These are phyloP conservation scores for Spheniscus mendiculus DNA, from an alignment of 2,113 vertebrate genomes.

Conservation along the genomic window DNA sequence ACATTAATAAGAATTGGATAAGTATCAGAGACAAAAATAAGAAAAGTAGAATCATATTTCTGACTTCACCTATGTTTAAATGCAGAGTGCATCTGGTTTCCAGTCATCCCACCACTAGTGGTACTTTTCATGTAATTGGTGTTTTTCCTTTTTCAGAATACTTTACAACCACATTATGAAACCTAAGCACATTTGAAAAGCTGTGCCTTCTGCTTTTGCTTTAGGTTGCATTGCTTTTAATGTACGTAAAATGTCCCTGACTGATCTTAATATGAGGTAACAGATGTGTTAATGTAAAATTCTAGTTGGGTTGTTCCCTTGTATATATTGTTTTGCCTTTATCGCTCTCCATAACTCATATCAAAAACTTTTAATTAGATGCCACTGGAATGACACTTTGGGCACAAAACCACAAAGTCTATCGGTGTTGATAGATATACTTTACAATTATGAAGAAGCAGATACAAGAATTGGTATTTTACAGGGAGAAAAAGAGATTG, in stretches of 20 bases:
- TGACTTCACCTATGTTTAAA: not conserved
- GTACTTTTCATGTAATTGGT: not conserved
- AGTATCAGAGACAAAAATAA: not conserved
- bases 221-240: not conserved
- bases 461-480: not conserved
- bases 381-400: not conserved
- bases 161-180: not conserved
- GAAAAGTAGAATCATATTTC: not conserved
- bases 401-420: not conserved
- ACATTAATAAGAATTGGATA: not conserved
- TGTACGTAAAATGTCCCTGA: not conserved
- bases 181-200: not conserved
- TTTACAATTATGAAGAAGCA: not conserved
- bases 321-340: not conserved
- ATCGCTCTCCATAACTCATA: not conserved
- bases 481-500: not conserved
- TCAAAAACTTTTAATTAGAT: not conserved
- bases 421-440: not conserved
- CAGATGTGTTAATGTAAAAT: not conserved
- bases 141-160: not conserved
- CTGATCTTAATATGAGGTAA: not conserved
- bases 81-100: not conserved
- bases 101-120: not conserved
- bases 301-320: not conserved
- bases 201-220: conserved; percentile 1